Conservation (phyloP, 2,797 vertebrate genomes). For the Lacerta bilineata region DNA sequence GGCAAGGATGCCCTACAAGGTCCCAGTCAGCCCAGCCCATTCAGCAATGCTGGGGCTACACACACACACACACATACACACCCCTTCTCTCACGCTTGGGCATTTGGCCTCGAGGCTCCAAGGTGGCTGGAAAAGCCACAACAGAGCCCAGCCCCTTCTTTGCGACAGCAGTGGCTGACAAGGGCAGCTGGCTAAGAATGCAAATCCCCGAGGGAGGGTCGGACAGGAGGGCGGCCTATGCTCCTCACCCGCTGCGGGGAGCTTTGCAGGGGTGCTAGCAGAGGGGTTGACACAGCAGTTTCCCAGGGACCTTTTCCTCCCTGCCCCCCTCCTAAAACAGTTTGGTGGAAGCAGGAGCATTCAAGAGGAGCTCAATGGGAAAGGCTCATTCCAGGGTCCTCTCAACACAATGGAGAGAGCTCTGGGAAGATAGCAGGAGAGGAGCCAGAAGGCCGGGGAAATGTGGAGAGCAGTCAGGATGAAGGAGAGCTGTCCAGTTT, state of each 20-base stretch:
- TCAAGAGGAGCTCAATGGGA: constrained; percentile 26
- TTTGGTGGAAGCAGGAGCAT: constrained; percentile 24
- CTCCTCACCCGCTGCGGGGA: fast-evolving
- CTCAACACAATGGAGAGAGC: fast-evolving
- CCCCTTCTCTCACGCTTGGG: not conserved
- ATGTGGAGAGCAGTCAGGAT: not conserved
- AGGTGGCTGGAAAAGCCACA: constrained; percentile 21
- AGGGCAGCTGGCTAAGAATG: constrained; percentile 6
- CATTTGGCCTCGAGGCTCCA: constrained; percentile 14
- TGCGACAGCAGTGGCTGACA: not conserved
- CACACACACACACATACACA: too few species aligned
- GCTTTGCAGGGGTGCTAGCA: not conserved
- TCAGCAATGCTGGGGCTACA: not conserved
- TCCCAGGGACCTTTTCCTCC: constrained; percentile 12
- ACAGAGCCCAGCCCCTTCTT: not conserved
- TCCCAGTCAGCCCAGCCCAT: constrained; percentile 10
- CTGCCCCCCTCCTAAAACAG: not conserved
- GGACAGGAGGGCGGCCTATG: constrained; percentile 11
- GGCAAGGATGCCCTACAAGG: not conserved
- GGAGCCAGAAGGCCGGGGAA: not conserved
- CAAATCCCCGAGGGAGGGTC: not conserved
- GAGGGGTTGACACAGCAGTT: constrained; percentile 11
- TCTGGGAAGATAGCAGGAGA: constrained; percentile 13
- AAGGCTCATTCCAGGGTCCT: not conserved
- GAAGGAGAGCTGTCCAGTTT: not conserved